Evolutionary conservation across 2,888 invertebrate genomes (phyloP), one percentile per base, ranked within the genome.

Genomic region (Rotaria sp.): DNA sequence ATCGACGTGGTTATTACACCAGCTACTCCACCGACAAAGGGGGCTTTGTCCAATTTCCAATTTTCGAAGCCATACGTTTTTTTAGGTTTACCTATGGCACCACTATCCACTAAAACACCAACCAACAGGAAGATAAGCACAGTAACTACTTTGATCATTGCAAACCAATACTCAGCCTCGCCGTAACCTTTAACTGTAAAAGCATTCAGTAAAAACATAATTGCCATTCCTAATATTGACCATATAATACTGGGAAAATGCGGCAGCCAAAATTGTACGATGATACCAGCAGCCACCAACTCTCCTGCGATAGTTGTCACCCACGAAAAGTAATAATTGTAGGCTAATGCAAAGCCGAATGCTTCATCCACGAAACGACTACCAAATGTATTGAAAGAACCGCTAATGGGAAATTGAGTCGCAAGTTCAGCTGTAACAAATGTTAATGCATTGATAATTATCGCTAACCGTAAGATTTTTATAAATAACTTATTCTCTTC

Each of bases 361-460:
- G 75, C 75, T 75, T 75, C 75, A 26, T 75, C 75, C 10, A 75
- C 75, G 15, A 75, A 75, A 13, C 75, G 75, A 75, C 75, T 75
- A 5, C 75, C 75, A 75, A 10, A 75, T 24, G 75, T 75, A 75
- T 75, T 75, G 21, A 75, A 75, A 0, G 75, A 75, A 18, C 75
- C 75, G 26, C 75, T 75, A 8, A 75, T 75, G 0, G 75, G 75
- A 41, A 13, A 26, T 8, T 75, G 75, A 21, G 75, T 75, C 26
- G 75, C 41, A 11, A 75, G 41, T 75, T 75, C 75, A 26, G 26
- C 75, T 75, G 26, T 10, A 41, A 75, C 15, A 75, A 38, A 75
- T 18, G 18, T 50, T 11, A 50, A 50, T 50, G 18, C 50, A 50
- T 50, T 50, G 7, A 45, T 45, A 45, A 8, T 45, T 45, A 8